Evolutionary conservation across 2,113 vertebrate species (phyloP).

Genomic region (Cacatua alba): DNA sequence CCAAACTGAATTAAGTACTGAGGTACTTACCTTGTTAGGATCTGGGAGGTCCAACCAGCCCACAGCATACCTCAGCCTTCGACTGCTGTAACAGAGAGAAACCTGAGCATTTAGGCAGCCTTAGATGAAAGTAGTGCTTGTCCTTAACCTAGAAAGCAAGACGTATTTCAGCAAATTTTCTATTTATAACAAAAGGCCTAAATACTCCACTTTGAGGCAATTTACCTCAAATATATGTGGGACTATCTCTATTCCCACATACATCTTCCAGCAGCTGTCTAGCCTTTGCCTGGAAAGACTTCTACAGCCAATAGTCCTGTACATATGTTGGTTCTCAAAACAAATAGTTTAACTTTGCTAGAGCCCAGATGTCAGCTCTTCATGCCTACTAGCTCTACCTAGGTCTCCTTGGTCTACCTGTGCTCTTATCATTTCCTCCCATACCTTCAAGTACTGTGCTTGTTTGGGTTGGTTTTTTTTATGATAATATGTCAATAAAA

Average conservation of each 20-base stretch:
- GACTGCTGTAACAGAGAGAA: neutral
- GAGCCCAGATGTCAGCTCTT: neutral
- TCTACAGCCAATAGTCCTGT: neutral
- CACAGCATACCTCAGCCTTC: neutral
- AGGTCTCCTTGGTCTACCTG: neutral
- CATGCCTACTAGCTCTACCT: neutral
- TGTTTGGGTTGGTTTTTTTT: neutral
- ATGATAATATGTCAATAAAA: neutral
- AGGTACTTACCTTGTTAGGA: neutral
- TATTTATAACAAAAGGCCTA: neutral
- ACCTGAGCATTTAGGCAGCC: neutral
- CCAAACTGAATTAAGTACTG: fast-evolving
- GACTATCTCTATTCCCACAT: neutral
- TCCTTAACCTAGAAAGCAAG: neutral
- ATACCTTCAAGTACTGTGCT: neutral
- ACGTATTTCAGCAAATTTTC: neutral
- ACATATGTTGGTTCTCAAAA: neutral
- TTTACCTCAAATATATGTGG: fast-evolving
- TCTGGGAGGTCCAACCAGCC: neutral
- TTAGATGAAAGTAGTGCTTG: neutral
- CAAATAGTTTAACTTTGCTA: neutral
- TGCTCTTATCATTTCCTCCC: neutral
- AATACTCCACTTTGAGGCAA: neutral
- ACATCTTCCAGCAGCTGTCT: neutral
- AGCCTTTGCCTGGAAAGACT: neutral